phyloP scores from a whole-genome alignment of 2,797 vertebrate genomes.

The Phrynocephalus guinanensis region DNA sequence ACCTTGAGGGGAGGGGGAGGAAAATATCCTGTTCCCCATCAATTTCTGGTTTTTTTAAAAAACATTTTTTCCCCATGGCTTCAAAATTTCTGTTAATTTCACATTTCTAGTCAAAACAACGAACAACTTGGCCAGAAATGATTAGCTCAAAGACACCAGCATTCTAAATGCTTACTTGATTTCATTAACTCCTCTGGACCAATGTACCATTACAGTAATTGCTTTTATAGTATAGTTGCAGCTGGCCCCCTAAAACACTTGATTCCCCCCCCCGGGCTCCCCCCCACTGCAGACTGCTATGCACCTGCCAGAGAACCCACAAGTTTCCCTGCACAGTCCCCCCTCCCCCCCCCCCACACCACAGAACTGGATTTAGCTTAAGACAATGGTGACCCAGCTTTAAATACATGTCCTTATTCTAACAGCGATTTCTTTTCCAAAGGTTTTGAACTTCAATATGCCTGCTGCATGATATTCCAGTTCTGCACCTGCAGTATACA shows the following conservation, averaged over 20 bases:
- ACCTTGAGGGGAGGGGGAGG: no score
- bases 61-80: no score
- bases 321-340: background rate
- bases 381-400: no score
- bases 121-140: no score
- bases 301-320: background rate
- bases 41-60: no score
- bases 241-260: background rate
- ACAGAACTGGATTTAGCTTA: background rate
- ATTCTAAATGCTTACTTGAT: rapidly evolving
- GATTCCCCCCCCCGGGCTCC: background rate
- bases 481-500: background rate
- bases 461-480: background rate
- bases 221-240: background rate
- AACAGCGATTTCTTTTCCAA: background rate
- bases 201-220: background rate
- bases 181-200: background rate
- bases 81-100: no score
- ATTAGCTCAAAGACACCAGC: no score
- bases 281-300: background rate
- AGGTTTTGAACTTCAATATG: background rate
- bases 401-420: no score
- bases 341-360: no score
- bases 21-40: no score
- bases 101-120: no score